Percentiles rank a stretch among this genome's conserved stretches.
Conservation (phyloP, 2,113 vertebrate genomes). For the Mobula birostris region DNA sequence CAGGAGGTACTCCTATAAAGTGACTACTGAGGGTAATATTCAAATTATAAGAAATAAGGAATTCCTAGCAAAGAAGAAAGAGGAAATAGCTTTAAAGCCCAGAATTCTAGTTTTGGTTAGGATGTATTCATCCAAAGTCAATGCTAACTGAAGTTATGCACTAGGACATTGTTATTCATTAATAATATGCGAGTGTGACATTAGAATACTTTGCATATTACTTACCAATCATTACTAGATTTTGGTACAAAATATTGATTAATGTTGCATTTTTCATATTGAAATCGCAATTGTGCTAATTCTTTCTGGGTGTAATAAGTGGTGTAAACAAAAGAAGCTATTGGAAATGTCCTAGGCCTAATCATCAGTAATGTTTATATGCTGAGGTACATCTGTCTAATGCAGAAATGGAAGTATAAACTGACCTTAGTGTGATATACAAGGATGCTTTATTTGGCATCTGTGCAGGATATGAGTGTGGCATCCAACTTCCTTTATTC, state of each 20-base stretch:
- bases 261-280: not conserved
- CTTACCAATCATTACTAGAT: not conserved
- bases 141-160: not conserved
- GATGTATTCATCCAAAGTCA: not conserved
- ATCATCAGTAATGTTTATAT: constrained; percentile 30
- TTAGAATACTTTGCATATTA: not conserved
- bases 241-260: not conserved
- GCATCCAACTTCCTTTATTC: constrained; percentile 33
- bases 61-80: not conserved
- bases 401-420: constrained; percentile 9
- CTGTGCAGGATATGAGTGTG: constrained; percentile 29
- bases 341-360: constrained; percentile 19
- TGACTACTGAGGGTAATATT: not conserved
- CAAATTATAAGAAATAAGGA: not conserved
- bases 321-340: constrained; percentile 20
- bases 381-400: constrained; percentile 5
- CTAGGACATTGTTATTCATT: not conserved
- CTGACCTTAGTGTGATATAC: constrained; percentile 20
- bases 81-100: not conserved
- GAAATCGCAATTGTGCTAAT: constrained; percentile 18
- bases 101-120: not conserved
- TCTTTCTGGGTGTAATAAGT: not conserved
- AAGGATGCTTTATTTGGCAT: constrained; percentile 25
- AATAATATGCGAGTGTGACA: not conserved
- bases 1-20: too few species aligned